These are phyloP conservation scores for Argynnis bischoffii DNA, from an alignment of 2,888 invertebrate species.

Conservation along the genomic window DNA sequence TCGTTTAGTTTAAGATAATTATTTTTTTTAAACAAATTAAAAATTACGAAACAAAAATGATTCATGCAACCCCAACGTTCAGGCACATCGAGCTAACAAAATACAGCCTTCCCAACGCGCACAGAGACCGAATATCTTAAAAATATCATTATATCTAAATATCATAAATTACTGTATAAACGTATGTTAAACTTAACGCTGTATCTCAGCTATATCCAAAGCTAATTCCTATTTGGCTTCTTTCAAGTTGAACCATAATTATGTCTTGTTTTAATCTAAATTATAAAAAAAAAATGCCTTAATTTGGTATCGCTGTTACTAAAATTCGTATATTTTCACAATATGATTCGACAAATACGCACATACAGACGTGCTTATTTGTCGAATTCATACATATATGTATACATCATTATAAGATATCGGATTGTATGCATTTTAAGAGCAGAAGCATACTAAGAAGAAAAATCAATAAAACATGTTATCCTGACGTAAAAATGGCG, in stretches of 20 bases:
- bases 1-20: background rate
- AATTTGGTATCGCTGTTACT: constrained; percentile 73
- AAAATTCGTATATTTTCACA: constrained; percentile 55
- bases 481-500: background rate
- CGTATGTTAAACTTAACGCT: constrained; percentile 47
- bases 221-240: constrained; percentile 80
- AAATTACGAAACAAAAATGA: background rate
- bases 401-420: constrained; percentile 9
- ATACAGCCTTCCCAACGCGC: constrained; percentile 58
- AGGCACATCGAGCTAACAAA: constrained; percentile 73
- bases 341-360: constrained; percentile 44
- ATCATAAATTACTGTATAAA: constrained; percentile 52
- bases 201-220: constrained; percentile 60
- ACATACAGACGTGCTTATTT: background rate
- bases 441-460: background rate
- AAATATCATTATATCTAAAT: constrained; percentile 40
- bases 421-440: constrained; percentile 12
- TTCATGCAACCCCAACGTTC: constrained; percentile 33
- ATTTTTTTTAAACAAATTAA: background rate
- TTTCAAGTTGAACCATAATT: constrained; percentile 81
- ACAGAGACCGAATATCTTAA: constrained; percentile 45
- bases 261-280: constrained; percentile 71
- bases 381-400: constrained; percentile 28
- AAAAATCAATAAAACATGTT: background rate
- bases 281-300: constrained; percentile 66